Base-by-base conservation (phyloP, 2,113 vertebrate species). In the Mesocricetus auratus region DNA sequence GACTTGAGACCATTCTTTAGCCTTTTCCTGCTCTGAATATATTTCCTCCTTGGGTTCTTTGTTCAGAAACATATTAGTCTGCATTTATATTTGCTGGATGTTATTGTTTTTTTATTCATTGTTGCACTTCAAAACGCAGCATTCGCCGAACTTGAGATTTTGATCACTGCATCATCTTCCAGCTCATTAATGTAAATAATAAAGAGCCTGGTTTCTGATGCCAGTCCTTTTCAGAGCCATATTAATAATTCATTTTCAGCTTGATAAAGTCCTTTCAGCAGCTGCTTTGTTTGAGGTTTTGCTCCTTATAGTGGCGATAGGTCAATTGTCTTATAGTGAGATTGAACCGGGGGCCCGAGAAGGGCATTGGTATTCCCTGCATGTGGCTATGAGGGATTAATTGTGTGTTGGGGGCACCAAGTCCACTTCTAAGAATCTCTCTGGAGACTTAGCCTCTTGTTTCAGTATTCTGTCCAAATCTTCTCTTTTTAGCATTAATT, bases 101-200 rank as follows among this genome's bases (percentile, higher is more conserved):
- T 83, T 85, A 95, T 96, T 96, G 82, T 94, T 94, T 97, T 88
- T 95, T 94, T 74, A 19, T 62, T 97, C 81, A n/a, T 91, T 92
- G 92, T 90, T 86, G 53, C 90, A 95, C 75, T 96, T 93, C 96
- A 94, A 87, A 97, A 94, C 87, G 81, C 19, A 95, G 86, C 88
- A 95, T 92, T 96, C 47, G 86, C 88, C 96, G 95, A 97, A 97
- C 82, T 95, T 96, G 89, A 39, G 91, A 86, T 97, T 97, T 97
- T 91, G 86, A 88, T 97, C 86, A 89, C 87, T 86, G 93, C 86
- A 79, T 96, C 33, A 1, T 96, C 97, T 94, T 96, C 95, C 77
- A 93, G 81, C 93, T 98, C 95, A 98, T 98, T 98, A 98, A 97
- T 89, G 94, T 96, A 97, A 98, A 97, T 97, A 98, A 98, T 93